phyloP scores from a whole-genome alignment of 2,113 vertebrate species.

The Naja naja region DNA sequence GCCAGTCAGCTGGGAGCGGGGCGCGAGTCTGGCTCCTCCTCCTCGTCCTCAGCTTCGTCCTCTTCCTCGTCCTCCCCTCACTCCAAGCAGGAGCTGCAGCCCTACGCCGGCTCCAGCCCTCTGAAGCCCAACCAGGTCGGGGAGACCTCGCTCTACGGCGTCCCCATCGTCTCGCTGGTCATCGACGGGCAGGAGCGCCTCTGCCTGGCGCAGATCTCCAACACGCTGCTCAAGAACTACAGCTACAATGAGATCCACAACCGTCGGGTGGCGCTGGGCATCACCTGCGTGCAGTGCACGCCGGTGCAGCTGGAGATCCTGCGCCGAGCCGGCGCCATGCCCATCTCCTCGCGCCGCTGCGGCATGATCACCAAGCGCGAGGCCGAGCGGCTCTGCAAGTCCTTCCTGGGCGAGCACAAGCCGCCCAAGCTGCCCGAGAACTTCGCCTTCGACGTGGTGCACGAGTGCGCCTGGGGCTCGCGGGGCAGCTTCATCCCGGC shows the following conservation, averaged over 20 bases:
- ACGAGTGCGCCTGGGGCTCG: constrained; percentile 94
- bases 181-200: constrained; percentile 92
- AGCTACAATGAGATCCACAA: constrained; percentile 99
- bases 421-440: constrained; percentile 94
- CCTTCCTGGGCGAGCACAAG: constrained; percentile 87
- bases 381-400: constrained; percentile 94
- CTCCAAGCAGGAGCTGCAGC: constrained; percentile 84
- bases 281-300: constrained; percentile 97
- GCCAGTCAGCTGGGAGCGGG: constrained; percentile 84
- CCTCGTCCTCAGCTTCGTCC: constrained; percentile 6
- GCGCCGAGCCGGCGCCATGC: constrained; percentile 91
- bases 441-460: constrained; percentile 91
- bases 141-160: constrained; percentile 90
- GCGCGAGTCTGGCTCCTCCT: constrained; percentile 76
- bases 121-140: constrained; percentile 95
- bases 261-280: constrained; percentile 90
- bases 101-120: constrained; percentile 79
- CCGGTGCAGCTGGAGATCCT: constrained; percentile 96
- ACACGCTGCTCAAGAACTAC: constrained; percentile 94
- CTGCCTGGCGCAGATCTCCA: constrained; percentile 96
- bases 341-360: constrained; percentile 91
- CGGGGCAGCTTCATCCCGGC: constrained; percentile 94
- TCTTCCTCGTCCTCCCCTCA: constrained; percentile 83
- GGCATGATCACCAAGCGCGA: constrained; percentile 98
- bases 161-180: constrained; percentile 94